These are phyloP conservation scores for Mystacides longicornis DNA, from an alignment of 2,888 invertebrate species.

Conservation along the genomic window DNA sequence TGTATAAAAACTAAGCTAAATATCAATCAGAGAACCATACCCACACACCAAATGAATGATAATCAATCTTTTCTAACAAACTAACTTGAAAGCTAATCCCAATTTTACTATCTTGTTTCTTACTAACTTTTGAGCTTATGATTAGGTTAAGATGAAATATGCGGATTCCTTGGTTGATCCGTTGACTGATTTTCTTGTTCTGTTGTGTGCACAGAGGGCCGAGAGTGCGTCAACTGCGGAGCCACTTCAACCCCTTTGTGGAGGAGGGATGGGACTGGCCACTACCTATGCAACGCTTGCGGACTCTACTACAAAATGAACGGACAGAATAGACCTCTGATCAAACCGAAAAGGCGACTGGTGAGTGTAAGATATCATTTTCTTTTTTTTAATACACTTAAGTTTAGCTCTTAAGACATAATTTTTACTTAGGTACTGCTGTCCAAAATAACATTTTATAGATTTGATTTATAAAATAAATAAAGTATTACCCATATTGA, in stretches of 20 bases:
- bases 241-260: slow-evolving; percentile 97
- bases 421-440: no score
- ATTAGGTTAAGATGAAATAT: no score
- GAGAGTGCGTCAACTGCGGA: slow-evolving; percentile 99
- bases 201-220: slow-evolving; percentile 61
- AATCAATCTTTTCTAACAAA: neutral
- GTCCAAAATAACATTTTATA: no score
- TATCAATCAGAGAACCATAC: neutral
- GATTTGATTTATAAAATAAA: no score
- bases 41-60: neutral
- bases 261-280: slow-evolving; percentile 96
- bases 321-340: slow-evolving; percentile 95
- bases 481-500: no score
- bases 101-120: no score
- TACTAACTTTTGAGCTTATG: no score
- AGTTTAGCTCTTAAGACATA: neutral
- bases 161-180: no score
- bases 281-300: slow-evolving; percentile 98
- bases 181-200: no score
- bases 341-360: slow-evolving; percentile 99
- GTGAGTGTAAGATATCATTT: slow-evolving; percentile 64
- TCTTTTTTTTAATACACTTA: neutral
- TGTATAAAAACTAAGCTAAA: neutral
- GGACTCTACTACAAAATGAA: slow-evolving; percentile 99
- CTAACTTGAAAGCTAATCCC: neutral